phyloP scores from a whole-genome alignment of 2,113 vertebrate genomes.

The Morone chrysops region DNA sequence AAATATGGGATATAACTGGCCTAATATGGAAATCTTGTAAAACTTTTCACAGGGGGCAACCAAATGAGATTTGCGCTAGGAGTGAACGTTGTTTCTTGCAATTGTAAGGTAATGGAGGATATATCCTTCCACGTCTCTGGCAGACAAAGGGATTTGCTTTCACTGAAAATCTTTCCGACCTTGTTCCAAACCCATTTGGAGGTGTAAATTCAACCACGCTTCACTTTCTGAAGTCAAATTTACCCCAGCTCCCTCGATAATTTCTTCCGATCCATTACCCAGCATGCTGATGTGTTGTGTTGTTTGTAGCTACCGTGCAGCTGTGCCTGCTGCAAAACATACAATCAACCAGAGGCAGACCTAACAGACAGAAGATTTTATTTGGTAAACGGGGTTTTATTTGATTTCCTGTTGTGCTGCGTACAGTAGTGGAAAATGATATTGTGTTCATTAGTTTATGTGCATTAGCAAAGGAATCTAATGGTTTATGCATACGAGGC shows the following conservation, averaged over 20 bases:
- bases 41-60: slow-evolving; percentile 46
- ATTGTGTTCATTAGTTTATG: slow-evolving; percentile 83
- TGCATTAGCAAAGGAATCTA: slow-evolving; percentile 80
- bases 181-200: slow-evolving; percentile 67
- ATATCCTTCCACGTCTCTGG: slow-evolving; percentile 50
- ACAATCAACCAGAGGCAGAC: slow-evolving; percentile 65
- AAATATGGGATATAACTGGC: slow-evolving; percentile 53
- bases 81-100: slow-evolving; percentile 41
- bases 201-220: slow-evolving; percentile 65
- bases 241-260: slow-evolving; percentile 63
- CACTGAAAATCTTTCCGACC: slow-evolving; percentile 63
- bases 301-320: slow-evolving; percentile 59
- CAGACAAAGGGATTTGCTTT: slow-evolving; percentile 67
- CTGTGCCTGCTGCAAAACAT: slow-evolving; percentile 64
- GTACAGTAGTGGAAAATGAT: slow-evolving; percentile 60
- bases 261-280: slow-evolving; percentile 73
- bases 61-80: slow-evolving; percentile 55
- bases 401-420: slow-evolving; percentile 79
- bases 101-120: slow-evolving; percentile 65
- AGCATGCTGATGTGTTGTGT: slow-evolving; percentile 54
- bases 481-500: slow-evolving; percentile 83
- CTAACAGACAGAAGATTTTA: slow-evolving; percentile 63
- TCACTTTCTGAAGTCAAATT: slow-evolving; percentile 67
- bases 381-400: slow-evolving; percentile 78
- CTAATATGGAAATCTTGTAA: slow-evolving; percentile 68